Percentiles rank a stretch among this genome's conserved stretches.
These are phyloP conservation scores for Ptyas mucosa DNA, from an alignment of 2,113 vertebrate genomes.

Conservation along the genomic window DNA sequence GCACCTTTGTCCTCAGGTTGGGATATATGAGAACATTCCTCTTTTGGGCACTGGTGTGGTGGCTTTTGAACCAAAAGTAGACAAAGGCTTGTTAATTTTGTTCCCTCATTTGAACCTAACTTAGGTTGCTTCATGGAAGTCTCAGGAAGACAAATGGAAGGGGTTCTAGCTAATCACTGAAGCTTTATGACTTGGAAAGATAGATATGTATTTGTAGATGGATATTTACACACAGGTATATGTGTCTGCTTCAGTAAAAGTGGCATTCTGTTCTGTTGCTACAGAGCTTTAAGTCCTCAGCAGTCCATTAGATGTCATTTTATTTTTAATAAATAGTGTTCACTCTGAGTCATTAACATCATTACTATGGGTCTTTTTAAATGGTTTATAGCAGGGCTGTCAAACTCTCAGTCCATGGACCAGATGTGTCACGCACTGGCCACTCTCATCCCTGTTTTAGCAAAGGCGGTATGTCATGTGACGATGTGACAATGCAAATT, in stretches of 20 bases:
- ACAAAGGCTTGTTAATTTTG: constrained; percentile 14
- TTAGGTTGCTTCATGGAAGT: background rate
- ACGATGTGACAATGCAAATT: too few species aligned
- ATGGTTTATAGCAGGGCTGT: constrained; percentile 15
- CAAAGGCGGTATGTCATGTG: too few species aligned
- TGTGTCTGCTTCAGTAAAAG: constrained; percentile 22
- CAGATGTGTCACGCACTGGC: too few species aligned
- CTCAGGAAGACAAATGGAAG: background rate
- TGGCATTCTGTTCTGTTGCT: constrained; percentile 27
- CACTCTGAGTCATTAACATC: constrained; percentile 12
- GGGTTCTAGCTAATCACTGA: background rate
- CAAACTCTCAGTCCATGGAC: too few species aligned
- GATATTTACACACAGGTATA: background rate
- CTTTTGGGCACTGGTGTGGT: background rate
- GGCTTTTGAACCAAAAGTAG: constrained; percentile 1
- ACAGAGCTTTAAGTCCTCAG: constrained; percentile 25
- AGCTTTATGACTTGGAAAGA: background rate
- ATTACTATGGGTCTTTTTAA: constrained; percentile 55
- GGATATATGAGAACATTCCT: constrained; percentile 8
- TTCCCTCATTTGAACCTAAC: background rate
- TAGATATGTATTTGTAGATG: background rate
- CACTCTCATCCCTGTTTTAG: too few species aligned
- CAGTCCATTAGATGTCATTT: constrained; percentile 22
- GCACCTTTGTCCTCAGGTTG: background rate
- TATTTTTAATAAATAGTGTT: constrained; percentile 34